A percentile compares a stretch with the other conserved stretches of the same genome.
These are phyloP conservation scores for Phylloscopus collybita DNA, from an alignment of 2,797 vertebrate species.

Conservation along the genomic window DNA sequence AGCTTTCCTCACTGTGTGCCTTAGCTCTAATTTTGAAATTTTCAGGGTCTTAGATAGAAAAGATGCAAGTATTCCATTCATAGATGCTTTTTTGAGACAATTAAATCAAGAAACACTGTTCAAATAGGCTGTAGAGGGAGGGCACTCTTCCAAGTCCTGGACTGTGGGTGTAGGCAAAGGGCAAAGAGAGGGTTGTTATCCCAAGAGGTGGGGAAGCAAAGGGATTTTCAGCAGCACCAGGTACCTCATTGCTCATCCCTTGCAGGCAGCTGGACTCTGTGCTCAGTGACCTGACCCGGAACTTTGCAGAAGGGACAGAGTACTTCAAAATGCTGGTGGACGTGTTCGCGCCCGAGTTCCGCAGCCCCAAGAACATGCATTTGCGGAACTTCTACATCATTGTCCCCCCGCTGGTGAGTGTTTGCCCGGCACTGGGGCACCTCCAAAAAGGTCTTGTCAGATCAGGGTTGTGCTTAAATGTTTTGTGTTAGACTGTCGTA, in stretches of 20 bases:
- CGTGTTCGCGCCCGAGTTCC: constrained; percentile 95
- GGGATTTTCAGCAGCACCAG: background rate
- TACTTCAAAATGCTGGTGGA: constrained; percentile 99
- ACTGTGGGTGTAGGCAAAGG: background rate
- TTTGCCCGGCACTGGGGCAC: background rate
- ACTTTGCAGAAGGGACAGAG: constrained; percentile 96
- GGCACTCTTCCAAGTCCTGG: background rate
- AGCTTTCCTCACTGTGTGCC: fast-evolving
- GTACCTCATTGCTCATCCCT: background rate
- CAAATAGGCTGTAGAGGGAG: background rate
- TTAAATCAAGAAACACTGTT: background rate
- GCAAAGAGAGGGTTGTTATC: background rate
- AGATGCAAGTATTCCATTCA: background rate
- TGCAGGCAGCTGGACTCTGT: constrained; percentile 88
- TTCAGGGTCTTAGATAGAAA: background rate
- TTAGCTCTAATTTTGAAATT: background rate
- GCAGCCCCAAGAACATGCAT: constrained; percentile 96
- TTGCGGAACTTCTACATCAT: constrained; percentile 98
- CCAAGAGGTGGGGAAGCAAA: background rate
- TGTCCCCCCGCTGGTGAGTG: constrained; percentile 92
- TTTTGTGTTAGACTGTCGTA: background rate
- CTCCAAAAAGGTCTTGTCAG: background rate
- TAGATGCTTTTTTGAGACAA: background rate
- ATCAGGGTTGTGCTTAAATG: background rate
- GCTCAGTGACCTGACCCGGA: constrained; percentile 90